Evolutionary conservation across 2,113 vertebrate species (phyloP), one percentile per base, ranked within the genome.

Genomic region (Meriones unguiculatus): DNA sequence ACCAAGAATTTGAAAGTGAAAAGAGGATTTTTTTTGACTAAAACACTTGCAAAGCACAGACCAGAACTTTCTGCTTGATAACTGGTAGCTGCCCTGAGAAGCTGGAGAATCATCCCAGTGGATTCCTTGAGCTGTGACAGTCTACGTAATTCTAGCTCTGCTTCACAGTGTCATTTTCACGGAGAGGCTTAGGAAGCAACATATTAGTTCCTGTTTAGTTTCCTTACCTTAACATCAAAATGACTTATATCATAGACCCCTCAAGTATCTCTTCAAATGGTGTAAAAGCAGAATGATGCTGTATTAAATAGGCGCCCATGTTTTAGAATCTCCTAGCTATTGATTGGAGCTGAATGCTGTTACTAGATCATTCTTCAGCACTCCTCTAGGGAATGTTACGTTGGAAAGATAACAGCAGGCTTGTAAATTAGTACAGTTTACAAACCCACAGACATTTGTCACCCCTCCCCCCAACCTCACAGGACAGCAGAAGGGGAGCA

Each of bases 371-470:
- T 95, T 73, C 50, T 75, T 91, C 82, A 87, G 84, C 67, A 72
- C 18, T 88, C 73, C 97, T 97, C 97, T 46, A 90, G 96, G 97
- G 97, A 96, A 73, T 92, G 90, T 86, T 96, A 92, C 92, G 92
- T 93, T 93, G 96, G 96, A 82, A 96, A 95, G 97, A 94, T 92
- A 95, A 92, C 95, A 97, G 96, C 85, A 95, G 88, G 95, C 81
- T 96, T 97, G 90, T 96, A 97, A 95, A 95, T 97, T 96, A 96
- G 94, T 96, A 86, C 94, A 92, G 92, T 97, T 97, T 97, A 96
- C 95, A 90, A 94, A 78, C 76, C 50, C 95, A 59, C 92, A 92
- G 73, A 73, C 93, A 80, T 96, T 97, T 97, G 78, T 95, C 92
- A 97, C 93, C 90, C n/a, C 87, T 62, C 77, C 85, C 73, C 62